Conservation (phyloP, 2,797 vertebrate genomes). For the Scyliorhinus canicula region DNA sequence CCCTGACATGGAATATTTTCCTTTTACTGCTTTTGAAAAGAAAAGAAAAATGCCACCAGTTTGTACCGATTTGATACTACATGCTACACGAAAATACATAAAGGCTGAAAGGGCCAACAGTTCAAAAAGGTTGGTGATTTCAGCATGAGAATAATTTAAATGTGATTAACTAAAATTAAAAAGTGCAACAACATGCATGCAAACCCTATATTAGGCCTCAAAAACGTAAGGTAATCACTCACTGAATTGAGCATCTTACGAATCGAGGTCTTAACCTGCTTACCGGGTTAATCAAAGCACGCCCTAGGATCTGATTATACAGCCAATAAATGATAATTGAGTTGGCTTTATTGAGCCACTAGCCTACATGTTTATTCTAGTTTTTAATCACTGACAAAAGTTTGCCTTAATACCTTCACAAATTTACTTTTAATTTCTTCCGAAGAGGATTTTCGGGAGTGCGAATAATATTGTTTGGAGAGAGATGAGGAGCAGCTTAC, state of each 20-base stretch:
- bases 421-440: conserved; percentile 19
- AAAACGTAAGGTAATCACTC: neutral
- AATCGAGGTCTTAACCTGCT: neutral
- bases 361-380: neutral
- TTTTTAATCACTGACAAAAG: neutral
- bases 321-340: neutral
- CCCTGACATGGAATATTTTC: neutral
- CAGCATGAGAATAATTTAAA: neutral
- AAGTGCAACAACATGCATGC: neutral
- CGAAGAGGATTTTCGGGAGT: neutral
- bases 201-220: neutral
- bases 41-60: neutral
- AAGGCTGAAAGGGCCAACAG: neutral
- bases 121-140: neutral
- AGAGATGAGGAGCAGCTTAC: neutral
- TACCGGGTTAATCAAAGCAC: neutral
- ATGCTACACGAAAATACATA: neutral
- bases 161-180: neutral
- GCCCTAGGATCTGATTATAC: neutral
- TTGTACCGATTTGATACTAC: neutral
- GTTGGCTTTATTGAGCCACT: neutral
- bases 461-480: neutral
- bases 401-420: neutral
- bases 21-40: neutral
- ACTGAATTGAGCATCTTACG: neutral